phyloP scores from a whole-genome alignment of 2,797 vertebrate species.

The Fistularia tabacaria region DNA sequence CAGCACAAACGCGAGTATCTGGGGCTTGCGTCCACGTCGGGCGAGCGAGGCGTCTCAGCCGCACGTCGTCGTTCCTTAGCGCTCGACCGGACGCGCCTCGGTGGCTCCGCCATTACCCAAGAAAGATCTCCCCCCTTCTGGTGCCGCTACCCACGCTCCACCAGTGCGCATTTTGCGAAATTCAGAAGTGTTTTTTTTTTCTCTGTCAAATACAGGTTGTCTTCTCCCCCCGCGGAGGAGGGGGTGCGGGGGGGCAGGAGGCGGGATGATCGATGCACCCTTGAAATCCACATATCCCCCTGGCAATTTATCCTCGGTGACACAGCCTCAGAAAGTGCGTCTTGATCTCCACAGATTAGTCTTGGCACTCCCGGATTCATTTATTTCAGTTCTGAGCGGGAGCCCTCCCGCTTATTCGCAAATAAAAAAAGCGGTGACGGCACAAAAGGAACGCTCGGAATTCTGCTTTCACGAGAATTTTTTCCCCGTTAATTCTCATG shows the following conservation, averaged over 20 bases:
- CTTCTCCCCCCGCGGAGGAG: too few species aligned
- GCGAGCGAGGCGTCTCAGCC: conserved; percentile 24
- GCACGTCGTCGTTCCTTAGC: conserved; percentile 22
- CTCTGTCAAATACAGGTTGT: too few species aligned
- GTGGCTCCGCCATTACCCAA: too few species aligned
- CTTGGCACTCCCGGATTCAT: conserved; percentile 14
- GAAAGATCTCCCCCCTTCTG: too few species aligned
- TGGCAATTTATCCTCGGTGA: conserved; percentile 14
- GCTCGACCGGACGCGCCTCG: too few species aligned
- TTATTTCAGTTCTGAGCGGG: conserved; percentile 7
- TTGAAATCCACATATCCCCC: conserved; percentile 6
- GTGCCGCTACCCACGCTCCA: too few species aligned
- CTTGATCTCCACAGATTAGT: conserved; percentile 28
- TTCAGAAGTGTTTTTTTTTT: too few species aligned
- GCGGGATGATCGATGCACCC: conserved; percentile 23
- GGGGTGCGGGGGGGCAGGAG: background rate
- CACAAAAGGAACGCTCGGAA: background rate
- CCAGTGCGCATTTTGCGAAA: too few species aligned
- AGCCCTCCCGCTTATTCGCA: too few species aligned
- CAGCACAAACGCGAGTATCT: too few species aligned
- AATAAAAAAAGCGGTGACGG: too few species aligned
- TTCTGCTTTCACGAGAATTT: conserved; percentile 32
- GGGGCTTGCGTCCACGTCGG: too few species aligned
- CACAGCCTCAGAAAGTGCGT: conserved; percentile 13
- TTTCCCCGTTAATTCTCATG: conserved; percentile 13